These are phyloP conservation scores for Urechis unicinctus DNA, from an alignment of 2,888 invertebrate genomes.

Conservation along the genomic window DNA sequence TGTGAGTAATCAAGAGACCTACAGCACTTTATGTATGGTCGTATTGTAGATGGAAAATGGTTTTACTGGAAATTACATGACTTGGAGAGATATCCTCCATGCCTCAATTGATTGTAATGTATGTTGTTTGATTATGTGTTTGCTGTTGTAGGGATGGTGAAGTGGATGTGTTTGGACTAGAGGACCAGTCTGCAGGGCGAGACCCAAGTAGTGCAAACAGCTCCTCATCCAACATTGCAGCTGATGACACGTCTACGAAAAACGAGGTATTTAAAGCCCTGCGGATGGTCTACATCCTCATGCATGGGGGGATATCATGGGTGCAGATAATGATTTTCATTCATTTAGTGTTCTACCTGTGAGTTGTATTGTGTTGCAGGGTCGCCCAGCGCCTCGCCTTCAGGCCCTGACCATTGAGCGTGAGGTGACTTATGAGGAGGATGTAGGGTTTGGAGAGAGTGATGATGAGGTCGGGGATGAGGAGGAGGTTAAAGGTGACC, in stretches of 20 bases:
- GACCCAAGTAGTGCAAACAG: neutral
- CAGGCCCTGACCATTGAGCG: slow-evolving; percentile 41
- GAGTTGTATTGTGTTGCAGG: neutral
- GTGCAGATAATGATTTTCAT: too few species aligned
- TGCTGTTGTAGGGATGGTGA: slow-evolving; percentile 6
- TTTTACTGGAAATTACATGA: too few species aligned
- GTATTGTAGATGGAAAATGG: too few species aligned
- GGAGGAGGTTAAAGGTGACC: slow-evolving; percentile 22
- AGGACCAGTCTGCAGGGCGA: slow-evolving; percentile 1
- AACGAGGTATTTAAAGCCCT: too few species aligned
- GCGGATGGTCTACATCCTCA: too few species aligned
- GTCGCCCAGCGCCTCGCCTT: slow-evolving; percentile 27
- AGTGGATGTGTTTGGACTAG: slow-evolving; percentile 8
- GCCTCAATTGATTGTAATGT: too few species aligned
- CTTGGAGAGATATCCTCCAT: too few species aligned
- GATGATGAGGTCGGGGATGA: slow-evolving; percentile 48
- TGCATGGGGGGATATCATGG: too few species aligned
- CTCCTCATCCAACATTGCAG: neutral
- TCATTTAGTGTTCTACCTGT: neutral
- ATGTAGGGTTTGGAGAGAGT: slow-evolving; percentile 36
- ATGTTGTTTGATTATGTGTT: too few species aligned
- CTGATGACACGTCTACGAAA: neutral
- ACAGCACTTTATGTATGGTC: too few species aligned
- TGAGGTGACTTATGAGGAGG: slow-evolving; percentile 38
- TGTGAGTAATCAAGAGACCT: too few species aligned